Base-by-base conservation (phyloP, 2,888 invertebrate species). In the Harpagoxenus sublaevis region DNA sequence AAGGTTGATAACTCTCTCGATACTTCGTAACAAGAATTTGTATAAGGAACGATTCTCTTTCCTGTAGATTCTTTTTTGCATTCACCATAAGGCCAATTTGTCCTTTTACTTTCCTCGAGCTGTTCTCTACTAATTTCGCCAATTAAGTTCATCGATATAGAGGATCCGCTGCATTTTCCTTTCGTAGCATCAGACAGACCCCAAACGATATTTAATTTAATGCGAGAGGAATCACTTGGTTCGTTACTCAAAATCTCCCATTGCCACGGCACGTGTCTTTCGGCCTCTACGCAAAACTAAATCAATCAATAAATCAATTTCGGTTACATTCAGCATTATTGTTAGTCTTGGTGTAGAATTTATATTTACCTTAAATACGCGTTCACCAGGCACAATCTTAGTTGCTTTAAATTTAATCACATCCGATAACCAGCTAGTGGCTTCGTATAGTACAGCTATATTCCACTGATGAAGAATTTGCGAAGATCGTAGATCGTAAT, bases 1-100 rank as follows among this genome's bases (percentile, higher is more conserved):
- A 94, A 88, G 12, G 94, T 95, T 6, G 94, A 94, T 79, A 95
- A 89, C 91, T 95, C 94, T 75, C 90, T 93, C 8, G 94, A 95
- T 23, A 89, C 91, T 89, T 94, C 92, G 78, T 94, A 94, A 77
- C 95, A 95, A 65, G 94, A 93, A 77, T 93, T 92, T 0, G 94
- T 93, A 48, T 93, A 94, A n/a, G 94, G 94, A 8, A 92, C 82
- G 57, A 91, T 90, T 10, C 53, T 86, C 82, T 93, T 94, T 9
- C 88, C 92, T 57, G 84, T 73, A 1, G 91, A 84, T 65, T 94
- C 89, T 31, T 90, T 83, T 23, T 92, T 91, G 83, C 94, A 94
- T 66, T 93, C 89, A 18, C 90, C 89, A 73, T 94, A 94, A 4
- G 94, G 94, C 94, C 94, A 94, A n/a, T 87, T 84, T 51, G 91